These are phyloP conservation scores for Cichlasoma orientale DNA, from an alignment of 2,797 vertebrate species.

Conservation along the genomic window DNA sequence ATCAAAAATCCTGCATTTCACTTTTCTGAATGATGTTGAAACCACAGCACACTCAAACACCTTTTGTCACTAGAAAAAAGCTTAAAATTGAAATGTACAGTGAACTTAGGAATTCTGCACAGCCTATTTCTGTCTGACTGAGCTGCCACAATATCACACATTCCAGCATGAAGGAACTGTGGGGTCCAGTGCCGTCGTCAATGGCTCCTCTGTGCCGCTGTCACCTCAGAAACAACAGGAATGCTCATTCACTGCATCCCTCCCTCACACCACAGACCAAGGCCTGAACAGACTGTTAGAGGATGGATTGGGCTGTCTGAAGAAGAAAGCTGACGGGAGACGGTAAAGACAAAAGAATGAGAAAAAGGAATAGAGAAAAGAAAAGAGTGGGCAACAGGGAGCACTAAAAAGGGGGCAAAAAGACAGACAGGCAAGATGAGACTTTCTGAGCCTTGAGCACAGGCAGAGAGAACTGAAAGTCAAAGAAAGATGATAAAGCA, in stretches of 20 bases:
- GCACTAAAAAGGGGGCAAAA: neutral
- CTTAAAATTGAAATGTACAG: neutral
- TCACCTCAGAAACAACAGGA: conserved; percentile 78
- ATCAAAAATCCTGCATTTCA: neutral
- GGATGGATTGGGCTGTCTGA: conserved; percentile 20
- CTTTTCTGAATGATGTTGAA: neutral
- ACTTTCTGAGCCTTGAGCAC: neutral
- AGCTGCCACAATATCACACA: conserved; percentile 50
- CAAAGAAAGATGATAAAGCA: neutral
- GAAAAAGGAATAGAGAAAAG: neutral
- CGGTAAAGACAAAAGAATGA: neutral
- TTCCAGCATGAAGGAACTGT: conserved; percentile 63
- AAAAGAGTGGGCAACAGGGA: neutral
- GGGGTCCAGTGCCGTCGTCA: conserved; percentile 60
- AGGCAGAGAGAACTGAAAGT: neutral
- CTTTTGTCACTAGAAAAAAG: neutral
- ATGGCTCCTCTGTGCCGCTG: conserved; percentile 71
- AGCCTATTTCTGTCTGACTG: conserved; percentile 43
- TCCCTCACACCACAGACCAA: neutral
- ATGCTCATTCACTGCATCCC: conserved; percentile 57
- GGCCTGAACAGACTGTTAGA: conserved; percentile 9
- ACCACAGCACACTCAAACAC: no score
- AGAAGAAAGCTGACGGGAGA: conserved; percentile 26
- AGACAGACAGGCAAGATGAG: neutral
- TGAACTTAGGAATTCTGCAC: neutral